phyloP scores from a whole-genome alignment of 2,797 vertebrate genomes.

The Platalea minor region DNA sequence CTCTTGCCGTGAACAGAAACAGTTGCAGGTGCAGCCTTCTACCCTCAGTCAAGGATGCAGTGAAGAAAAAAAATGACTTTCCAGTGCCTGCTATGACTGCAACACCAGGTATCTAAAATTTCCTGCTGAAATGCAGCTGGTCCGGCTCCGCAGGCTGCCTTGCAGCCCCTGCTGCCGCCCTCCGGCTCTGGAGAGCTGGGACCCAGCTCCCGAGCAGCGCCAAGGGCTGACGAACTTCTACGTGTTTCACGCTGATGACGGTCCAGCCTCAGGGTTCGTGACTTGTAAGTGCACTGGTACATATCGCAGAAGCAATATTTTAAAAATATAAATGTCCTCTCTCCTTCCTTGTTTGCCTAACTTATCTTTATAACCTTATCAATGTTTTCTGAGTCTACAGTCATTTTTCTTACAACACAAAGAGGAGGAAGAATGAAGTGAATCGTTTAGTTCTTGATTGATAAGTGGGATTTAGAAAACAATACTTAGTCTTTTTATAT shows the following conservation, averaged over 20 bases:
- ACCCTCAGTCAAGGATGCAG: neutral
- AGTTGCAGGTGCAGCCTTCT: neutral
- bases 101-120: neutral
- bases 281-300: neutral
- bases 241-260: neutral
- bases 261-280: neutral
- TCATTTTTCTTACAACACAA: conserved; percentile 40
- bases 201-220: neutral
- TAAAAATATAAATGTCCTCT: neutral
- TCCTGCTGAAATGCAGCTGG: neutral
- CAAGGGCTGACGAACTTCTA: neutral
- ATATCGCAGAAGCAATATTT: neutral
- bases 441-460: conserved; percentile 40
- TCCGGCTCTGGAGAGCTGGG: neutral
- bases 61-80: neutral
- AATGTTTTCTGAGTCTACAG: conserved; percentile 35
- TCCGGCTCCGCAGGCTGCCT: neutral
- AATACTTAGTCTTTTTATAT: neutral
- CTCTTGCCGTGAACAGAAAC: neutral
- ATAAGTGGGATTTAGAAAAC: conserved; percentile 6
- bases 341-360: conserved; percentile 34
- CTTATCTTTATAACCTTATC: conserved; percentile 28
- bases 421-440: conserved; percentile 9
- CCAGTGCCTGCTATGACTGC: neutral
- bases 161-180: neutral